Evolutionary conservation across 35 echinoderm and acorn worm genomes (phyloP), one percentile per base, ranked within the genome.

Genomic region (Apostichopus californicus): DNA sequence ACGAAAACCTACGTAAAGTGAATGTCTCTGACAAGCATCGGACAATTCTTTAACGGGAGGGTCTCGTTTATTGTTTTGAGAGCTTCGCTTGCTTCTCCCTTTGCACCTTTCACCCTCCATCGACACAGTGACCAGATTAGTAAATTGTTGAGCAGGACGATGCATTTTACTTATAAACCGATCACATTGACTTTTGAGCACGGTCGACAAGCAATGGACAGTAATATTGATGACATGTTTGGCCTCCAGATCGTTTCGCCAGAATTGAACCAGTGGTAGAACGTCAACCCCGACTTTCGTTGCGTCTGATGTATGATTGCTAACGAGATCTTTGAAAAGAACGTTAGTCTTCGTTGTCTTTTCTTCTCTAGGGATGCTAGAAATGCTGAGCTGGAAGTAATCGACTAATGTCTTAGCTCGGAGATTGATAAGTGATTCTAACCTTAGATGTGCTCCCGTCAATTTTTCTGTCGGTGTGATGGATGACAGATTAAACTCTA

Each of bases 1-100:
- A 60, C 85, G 78, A 55, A 98, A 98, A 61, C 89, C 93, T 11
- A 96, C 95, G 34, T 91, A 85, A 80, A 98, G 94, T 17, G 87
- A 28, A 71, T 96, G 95, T 54, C 97, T 22, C 12, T 88, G 56
- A 59, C 97, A 96, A 26, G 66, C 70, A 13, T 91, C 77, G 58
- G 89, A 57, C 15, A 15, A 15, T 18, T 26, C 54, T 79, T 91
- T 79, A 57, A 14, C n/a, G 4, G 86, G 68, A 18, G 34, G 61
- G 64, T 70, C 63, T 18, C 14, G 18, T 10, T 70, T 58, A 17
- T 77, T 55, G 28, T 70, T 66, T 54, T 21, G n/a, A 26, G 78
- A 20, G 89, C 89, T 90, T 56, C 88, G 23, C 23, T 54, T 73
- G 64, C 9, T 90, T 5, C 88, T 55, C 15, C 54, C 73, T 34